phyloP scores from a whole-genome alignment of 2,888 invertebrate genomes.

The Cosmia pyralina region DNA sequence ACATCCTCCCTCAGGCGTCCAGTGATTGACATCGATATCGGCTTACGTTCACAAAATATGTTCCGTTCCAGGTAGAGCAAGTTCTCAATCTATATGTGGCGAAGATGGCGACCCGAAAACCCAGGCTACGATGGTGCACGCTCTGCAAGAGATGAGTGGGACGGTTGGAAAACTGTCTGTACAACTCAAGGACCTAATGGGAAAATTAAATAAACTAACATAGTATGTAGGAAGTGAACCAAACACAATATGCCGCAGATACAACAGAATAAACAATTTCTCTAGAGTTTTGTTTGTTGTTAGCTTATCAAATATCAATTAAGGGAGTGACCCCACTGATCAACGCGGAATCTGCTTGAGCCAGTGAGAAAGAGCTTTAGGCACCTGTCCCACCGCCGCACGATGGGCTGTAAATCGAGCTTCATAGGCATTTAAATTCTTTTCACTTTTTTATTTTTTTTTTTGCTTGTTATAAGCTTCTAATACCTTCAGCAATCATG shows the following conservation, averaged over 20 bases:
- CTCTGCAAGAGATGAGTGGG: slow-evolving; percentile 47
- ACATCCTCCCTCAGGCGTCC: not conserved
- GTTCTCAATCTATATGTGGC: not conserved
- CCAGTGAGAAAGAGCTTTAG: too few relatives aligned
- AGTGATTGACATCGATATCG: not conserved
- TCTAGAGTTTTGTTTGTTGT: not conserved
- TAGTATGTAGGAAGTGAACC: not conserved
- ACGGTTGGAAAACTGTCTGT: slow-evolving; percentile 41
- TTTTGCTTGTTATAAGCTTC: too few relatives aligned
- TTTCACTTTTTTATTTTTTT: too few relatives aligned
- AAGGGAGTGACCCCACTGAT: not conserved
- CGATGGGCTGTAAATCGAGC: too few relatives aligned
- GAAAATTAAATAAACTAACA: slow-evolving; percentile 30
- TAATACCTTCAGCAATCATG: too few relatives aligned
- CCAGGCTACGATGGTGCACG: slow-evolving; percentile 15
- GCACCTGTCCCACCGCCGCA: too few relatives aligned
- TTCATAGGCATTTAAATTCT: too few relatives aligned
- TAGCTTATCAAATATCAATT: not conserved
- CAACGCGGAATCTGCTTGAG: not conserved
- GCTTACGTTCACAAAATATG: not conserved
- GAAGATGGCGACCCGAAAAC: fast-evolving
- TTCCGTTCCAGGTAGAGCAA: slow-evolving; percentile 1
- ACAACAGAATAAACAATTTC: slow-evolving; percentile 13
- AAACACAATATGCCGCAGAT: not conserved
- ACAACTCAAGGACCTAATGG: slow-evolving; percentile 40